Base-by-base conservation (phyloP, 2,888 invertebrate genomes). In the Hecatera dysodea region DNA sequence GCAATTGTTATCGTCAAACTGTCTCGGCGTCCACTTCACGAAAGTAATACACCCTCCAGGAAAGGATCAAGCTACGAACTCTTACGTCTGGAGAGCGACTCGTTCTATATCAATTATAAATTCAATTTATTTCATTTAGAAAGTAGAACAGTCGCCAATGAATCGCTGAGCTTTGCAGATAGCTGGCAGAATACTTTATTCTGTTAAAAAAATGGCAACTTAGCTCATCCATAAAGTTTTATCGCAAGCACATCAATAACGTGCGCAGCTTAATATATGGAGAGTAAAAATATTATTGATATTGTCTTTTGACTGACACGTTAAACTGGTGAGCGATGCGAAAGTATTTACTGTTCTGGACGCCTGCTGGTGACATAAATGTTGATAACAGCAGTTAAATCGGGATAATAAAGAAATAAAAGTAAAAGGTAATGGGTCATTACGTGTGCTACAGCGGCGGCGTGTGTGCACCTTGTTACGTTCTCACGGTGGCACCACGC, bases 341-440 rank as follows among this genome's bases (percentile, higher is more conserved):
- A 80, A 75, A 78, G 86, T 87, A 88, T 89, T 89, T 88, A 87
- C 88, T 86, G 87, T 84, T 86, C 84, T 85, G 86, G 86, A 84
- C 85, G 88, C 85, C 90, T 90, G 91, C 82, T 85, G 87, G 86
- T 87, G 90, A 88, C 89, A 90, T 91, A 90, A 91, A 91, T 90
- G 90, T 91, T 91, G 90, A 92, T 90, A 90, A 89, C 89, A 86
- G 88, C 88, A 89, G 87, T 90, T 87, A 90, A 90, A 90, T 87
- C 84, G 85, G 86, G 88, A 88, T 90, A 88, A 91, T 90, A 90
- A 89, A 89, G 87, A 89, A 90, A 90, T 90, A 87, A 89, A 90
- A 90, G 88, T 90, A 90, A 91, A 92, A 90, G 87, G 87, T 89
- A 91, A 91, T 90, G 89, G 91, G 88, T 90, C 89, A 91, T 92